Percentiles rank a stretch among this genome's conserved stretches.
These are phyloP conservation scores for Panonychus citri DNA, from an alignment of 1,140 invertebrate species.

Conservation along the genomic window DNA sequence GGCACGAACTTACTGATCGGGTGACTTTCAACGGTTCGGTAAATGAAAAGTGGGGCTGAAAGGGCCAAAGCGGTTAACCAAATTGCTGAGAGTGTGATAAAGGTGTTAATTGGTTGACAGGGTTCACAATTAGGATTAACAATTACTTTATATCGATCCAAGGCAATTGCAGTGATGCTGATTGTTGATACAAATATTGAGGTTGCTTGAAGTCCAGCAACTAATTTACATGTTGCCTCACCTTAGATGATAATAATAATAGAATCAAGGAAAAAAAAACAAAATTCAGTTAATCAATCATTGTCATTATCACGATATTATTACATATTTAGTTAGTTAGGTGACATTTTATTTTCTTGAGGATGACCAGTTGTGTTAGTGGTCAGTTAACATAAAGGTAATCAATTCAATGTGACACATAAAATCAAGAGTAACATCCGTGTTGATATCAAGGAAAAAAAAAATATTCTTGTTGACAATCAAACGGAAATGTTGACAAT, in stretches of 20 bases:
- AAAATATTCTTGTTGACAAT: too few species aligned
- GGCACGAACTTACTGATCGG: background rate
- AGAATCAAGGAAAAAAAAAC: background rate
- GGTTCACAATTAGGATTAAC: constrained; percentile 45
- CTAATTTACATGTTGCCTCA: constrained; percentile 43
- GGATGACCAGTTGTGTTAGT: too few species aligned
- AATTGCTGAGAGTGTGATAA: constrained; percentile 41
- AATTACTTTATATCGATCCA: constrained; percentile 42
- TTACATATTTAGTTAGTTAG: too few species aligned
- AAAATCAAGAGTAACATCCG: too few species aligned
- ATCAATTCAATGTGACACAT: too few species aligned
- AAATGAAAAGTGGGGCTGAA: constrained; percentile 51
- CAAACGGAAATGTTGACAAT: too few species aligned
- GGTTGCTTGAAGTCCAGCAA: constrained; percentile 52
- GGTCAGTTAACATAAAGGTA: too few species aligned
- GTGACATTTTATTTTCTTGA: too few species aligned
- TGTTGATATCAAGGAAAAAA: too few species aligned
- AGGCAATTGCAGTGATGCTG: constrained; percentile 64
- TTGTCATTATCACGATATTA: too few species aligned
- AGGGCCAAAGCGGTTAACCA: constrained; percentile 52
- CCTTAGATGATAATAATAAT: background rate
- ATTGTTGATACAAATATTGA: constrained; percentile 72
- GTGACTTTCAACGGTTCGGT: constrained; percentile 30
- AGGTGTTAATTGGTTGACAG: constrained; percentile 44
- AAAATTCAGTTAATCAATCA: background rate